Evolutionary conservation across 2,888 invertebrate genomes (phyloP).

Genomic region (Thereva unica): DNA sequence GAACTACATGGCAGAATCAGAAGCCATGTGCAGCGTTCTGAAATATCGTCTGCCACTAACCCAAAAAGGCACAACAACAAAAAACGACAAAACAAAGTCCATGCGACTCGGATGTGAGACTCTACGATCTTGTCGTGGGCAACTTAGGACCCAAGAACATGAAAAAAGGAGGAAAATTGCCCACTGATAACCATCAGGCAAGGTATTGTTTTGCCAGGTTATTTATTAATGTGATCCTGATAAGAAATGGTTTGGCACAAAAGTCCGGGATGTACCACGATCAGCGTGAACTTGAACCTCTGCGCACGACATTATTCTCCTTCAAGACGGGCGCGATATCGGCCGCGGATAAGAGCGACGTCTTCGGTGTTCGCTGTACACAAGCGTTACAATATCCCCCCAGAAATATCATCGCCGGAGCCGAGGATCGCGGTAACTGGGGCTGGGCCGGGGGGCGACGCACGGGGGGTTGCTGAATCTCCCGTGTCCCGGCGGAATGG

Average conservation of each 20-base stretch:
- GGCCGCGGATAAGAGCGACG: slow-evolving; percentile 2
- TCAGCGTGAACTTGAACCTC: slow-evolving; percentile 45
- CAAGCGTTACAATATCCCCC: no score
- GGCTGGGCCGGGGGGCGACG: no score
- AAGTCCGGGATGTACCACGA: slow-evolving; percentile 42
- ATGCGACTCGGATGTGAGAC: neutral
- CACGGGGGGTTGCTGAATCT: no score
- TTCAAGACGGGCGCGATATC: slow-evolving; percentile 10
- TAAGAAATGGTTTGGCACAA: slow-evolving; percentile 37
- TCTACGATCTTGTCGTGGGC: slow-evolving; percentile 25
- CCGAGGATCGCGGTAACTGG: no score
- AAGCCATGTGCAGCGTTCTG: no score
- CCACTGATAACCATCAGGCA: slow-evolving; percentile 24
- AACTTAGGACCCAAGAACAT: slow-evolving; percentile 21
- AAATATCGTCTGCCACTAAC: no score
- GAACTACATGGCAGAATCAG: no score
- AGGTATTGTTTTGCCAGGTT: slow-evolving; percentile 36
- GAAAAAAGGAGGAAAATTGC: slow-evolving; percentile 30
- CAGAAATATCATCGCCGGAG: neutral
- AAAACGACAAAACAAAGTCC: no score
- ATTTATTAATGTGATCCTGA: slow-evolving; percentile 43
- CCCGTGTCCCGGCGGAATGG: neutral
- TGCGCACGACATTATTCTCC: slow-evolving; percentile 43
- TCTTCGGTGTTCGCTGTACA: neutral
- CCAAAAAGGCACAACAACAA: no score